phyloP scores from a whole-genome alignment of 1,140 invertebrate species.

The Caenorhabditis brenneri region DNA sequence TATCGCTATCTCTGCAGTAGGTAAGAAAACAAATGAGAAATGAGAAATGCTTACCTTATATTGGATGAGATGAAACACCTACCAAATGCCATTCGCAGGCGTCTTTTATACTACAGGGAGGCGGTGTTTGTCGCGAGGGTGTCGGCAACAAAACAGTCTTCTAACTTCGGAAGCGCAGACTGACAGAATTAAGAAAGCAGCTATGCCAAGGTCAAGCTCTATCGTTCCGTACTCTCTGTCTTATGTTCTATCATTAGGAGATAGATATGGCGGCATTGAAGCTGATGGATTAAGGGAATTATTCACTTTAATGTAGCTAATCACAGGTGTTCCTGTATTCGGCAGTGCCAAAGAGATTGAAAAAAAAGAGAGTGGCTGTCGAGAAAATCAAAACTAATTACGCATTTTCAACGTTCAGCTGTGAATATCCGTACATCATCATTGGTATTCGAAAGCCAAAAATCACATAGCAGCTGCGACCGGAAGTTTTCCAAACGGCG shows the following conservation, averaged over 20 bases:
- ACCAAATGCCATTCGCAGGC: conserved; percentile 6
- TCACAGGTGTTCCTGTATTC: not conserved
- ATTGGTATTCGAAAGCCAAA: no score
- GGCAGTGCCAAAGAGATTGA: not conserved
- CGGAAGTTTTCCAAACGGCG: no score
- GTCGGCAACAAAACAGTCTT: conserved; percentile 15
- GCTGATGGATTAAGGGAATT: conserved; percentile 3
- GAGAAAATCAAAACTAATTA: not conserved
- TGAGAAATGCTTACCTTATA: conserved; percentile 23
- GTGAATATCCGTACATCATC: no score
- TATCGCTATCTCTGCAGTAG: conserved; percentile 4
- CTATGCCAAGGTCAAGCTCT: conserved; percentile 41
- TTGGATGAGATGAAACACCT: conserved; percentile 26
- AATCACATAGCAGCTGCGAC: no score
- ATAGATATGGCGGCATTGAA: not conserved
- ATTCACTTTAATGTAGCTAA: not conserved
- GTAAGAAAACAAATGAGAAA: not conserved
- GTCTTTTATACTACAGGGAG: conserved; percentile 10
- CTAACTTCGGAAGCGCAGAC: not conserved
- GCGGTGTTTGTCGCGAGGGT: conserved; percentile 15
- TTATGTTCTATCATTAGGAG: not conserved
- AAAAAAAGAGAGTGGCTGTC: not conserved
- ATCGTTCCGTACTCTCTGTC: conserved; percentile 36
- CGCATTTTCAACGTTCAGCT: not conserved
- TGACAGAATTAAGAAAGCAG: conserved; percentile 14